Base-by-base conservation (phyloP, 2,113 vertebrate genomes). In the Chloroceryle aenea region DNA sequence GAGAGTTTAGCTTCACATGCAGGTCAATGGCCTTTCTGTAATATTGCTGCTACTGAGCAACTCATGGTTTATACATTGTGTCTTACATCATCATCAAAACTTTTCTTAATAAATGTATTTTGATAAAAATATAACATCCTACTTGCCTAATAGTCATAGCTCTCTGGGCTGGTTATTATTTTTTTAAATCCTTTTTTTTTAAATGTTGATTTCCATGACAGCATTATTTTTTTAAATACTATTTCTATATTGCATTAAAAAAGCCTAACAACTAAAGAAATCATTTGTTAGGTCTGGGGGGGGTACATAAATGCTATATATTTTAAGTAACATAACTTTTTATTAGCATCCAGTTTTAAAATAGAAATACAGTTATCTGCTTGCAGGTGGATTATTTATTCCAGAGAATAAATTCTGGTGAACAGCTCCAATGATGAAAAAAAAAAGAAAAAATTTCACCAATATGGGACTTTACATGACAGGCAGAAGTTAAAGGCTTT, bases 401-500 rank as follows among this genome's bases (percentile, higher is more conserved):
- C 21, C 13, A 3, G 1, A 23, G 19, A 59, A 20, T 43, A 85
- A 74, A n/a, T 76, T 75, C 26, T 27, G 13, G 21, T 72, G 21
- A 92, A 71, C n/a, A 30, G 42, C 3, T 30, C 53, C 12, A 30
- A 19, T 53, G 45, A 19, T 23, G 9, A 25, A 12, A 30, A 61
- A 23, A 36, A 23, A 32, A 10, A 8, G 9, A 53, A 63, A 47
- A 40, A 85, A 62, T 10, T 1, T 5, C 6, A 47, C 47, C 48
- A 87, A 40, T n/a, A 45, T 40, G 71, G 32, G 72, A n/a, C 79
- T 88, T 84, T 62, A 47, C 14, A 2, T 27, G 23, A 80, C 34
- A 82, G 64, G 26, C 32, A 86, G 26, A 89, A 91, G 79, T 77
- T 47, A 47, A 83, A 94, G 36, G 50, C 76, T 88, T 94, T 85